Percentiles rank a stretch among this genome's conserved stretches.
These are phyloP conservation scores for Spodoptera exigua DNA, from an alignment of 2,888 invertebrate genomes.

Conservation along the genomic window DNA sequence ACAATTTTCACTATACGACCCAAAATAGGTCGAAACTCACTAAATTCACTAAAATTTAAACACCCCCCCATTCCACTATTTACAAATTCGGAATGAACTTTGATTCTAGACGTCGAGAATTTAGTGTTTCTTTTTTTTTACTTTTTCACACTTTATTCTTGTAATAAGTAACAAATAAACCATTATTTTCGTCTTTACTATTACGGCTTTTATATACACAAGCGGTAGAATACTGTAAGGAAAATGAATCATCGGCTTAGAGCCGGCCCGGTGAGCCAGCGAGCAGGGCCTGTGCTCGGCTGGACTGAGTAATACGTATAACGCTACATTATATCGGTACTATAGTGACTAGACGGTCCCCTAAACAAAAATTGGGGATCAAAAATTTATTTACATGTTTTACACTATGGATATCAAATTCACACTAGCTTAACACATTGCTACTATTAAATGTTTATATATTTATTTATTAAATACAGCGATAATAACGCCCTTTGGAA, in stretches of 20 bases:
- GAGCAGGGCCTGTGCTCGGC: conserved; percentile 39
- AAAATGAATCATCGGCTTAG: conserved; percentile 65
- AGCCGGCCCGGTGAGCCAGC: conserved; percentile 61
- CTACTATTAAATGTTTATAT: conserved; percentile 65
- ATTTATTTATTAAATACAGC: conserved; percentile 67
- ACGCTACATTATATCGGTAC: conserved; percentile 69
- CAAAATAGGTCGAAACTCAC: conserved; percentile 62
- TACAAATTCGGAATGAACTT: conserved; percentile 71
- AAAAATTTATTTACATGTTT: conserved; percentile 77
- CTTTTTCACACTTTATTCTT: conserved; percentile 40
- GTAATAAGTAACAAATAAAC: conserved; percentile 46
- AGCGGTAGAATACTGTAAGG: conserved; percentile 76
- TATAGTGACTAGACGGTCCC: conserved; percentile 85
- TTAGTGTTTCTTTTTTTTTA: conserved; percentile 36
- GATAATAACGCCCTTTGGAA: conserved; percentile 68
- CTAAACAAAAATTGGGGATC: conserved; percentile 69
- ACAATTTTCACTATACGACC: conserved; percentile 78
- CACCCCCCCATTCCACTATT: conserved; percentile 64
- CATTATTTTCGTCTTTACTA: conserved; percentile 43
- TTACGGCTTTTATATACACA: conserved; percentile 73
- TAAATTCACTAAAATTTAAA: conserved; percentile 78
- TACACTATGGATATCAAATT: conserved; percentile 80
- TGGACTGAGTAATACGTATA: conserved; percentile 50
- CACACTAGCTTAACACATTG: conserved; percentile 78
- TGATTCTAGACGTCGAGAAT: conserved; percentile 43